Conservation (phyloP, 53 echinoderm and acorn worm species). For the Henricia sp. region DNA sequence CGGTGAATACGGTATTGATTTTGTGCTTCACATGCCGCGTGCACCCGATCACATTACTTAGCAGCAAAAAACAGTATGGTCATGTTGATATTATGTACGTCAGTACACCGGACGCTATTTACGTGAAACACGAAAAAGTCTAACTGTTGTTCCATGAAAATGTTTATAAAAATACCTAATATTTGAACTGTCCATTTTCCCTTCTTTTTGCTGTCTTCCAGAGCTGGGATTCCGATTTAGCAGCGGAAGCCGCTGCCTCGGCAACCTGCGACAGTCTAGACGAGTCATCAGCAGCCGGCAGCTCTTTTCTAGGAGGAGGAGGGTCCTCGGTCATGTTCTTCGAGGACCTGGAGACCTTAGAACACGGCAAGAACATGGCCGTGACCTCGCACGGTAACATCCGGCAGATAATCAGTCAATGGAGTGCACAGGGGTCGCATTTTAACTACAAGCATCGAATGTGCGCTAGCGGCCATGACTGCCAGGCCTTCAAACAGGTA, state of each 20-base stretch:
- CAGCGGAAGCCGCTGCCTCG: constrained; percentile 36
- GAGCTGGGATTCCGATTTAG: constrained; percentile 62
- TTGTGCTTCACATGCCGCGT: no score
- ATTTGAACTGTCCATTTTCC: no score
- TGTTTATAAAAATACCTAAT: no score
- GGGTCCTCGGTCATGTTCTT: constrained; percentile 3
- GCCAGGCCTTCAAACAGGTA: constrained; percentile 61
- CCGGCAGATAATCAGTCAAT: constrained; percentile 46
- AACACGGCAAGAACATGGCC: constrained; percentile 56
- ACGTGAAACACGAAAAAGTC: no score
- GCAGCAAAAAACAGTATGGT: no score
- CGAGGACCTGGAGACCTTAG: constrained; percentile 10
- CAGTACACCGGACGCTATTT: no score
- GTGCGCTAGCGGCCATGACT: constrained; percentile 31
- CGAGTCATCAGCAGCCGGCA: background rate
- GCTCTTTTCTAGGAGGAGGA: background rate
- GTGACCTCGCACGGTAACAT: constrained; percentile 31
- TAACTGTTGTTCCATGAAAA: no score
- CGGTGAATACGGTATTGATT: no score
- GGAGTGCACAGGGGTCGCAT: constrained; percentile 42
- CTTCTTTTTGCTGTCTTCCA: background rate
- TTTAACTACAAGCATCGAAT: constrained; percentile 52
- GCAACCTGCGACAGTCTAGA: constrained; percentile 62
- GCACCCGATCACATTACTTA: no score
- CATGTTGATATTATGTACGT: no score